Evolutionary conservation across 2,113 vertebrate species (phyloP).

Genomic region (Equus przewalskii): DNA sequence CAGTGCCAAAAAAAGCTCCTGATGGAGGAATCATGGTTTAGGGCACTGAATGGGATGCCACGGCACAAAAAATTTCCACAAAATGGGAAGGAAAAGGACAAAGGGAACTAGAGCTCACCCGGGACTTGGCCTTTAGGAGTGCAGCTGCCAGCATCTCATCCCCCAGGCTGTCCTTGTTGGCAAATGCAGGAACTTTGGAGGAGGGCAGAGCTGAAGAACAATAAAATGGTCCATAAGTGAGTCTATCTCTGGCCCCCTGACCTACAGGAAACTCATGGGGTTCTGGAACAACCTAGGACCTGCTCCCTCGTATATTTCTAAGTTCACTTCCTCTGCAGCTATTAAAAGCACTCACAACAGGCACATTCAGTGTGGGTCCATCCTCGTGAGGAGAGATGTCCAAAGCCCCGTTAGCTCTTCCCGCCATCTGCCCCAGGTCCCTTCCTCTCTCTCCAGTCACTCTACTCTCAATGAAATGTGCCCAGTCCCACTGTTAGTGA

Average conservation of each 20-base stretch:
- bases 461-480: neutral
- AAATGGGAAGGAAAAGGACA: neutral
- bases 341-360: neutral
- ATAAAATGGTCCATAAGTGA: neutral
- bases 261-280: neutral
- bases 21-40: neutral
- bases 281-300: neutral
- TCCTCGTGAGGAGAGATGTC: neutral
- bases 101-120: conserved; percentile 61
- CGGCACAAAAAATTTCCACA: neutral
- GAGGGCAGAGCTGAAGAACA: conserved; percentile 70
- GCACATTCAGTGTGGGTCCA: neutral
- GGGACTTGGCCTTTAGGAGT: conserved; percentile 80
- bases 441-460: neutral
- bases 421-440: neutral
- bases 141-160: conserved; percentile 80
- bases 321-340: neutral
- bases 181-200: conserved; percentile 70
- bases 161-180: conserved; percentile 69
- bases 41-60: neutral
- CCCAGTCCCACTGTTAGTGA: neutral
- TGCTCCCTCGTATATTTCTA: neutral
- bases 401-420: neutral
- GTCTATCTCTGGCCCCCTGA: neutral
- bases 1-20: neutral